phyloP scores from a whole-genome alignment of 2,888 invertebrate species.

The Apamea epomidion region DNA sequence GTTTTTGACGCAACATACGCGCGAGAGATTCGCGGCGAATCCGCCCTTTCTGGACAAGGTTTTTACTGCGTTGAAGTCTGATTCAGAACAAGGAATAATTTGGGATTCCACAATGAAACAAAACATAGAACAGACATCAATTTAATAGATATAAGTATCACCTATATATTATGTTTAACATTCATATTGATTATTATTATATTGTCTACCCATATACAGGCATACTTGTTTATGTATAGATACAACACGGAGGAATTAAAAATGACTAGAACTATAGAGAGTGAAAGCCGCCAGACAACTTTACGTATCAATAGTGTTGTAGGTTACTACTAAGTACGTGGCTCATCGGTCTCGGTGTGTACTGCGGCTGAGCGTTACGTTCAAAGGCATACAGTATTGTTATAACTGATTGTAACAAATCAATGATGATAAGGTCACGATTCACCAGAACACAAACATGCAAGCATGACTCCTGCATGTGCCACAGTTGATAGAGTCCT shows the following conservation, averaged over 20 bases:
- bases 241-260: constrained; percentile 87
- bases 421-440: background rate
- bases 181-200: constrained; percentile 88
- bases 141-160: constrained; percentile 90
- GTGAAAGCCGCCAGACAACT: constrained; percentile 82
- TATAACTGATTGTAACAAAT: background rate
- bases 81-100: background rate
- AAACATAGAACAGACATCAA: constrained; percentile 89
- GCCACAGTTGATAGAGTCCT: background rate
- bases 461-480: background rate
- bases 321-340: constrained; percentile 63
- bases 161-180: constrained; percentile 89
- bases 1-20: background rate
- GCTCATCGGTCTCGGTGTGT: constrained; percentile 39
- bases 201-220: constrained; percentile 89
- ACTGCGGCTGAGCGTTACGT: constrained; percentile 16
- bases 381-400: constrained; percentile 9
- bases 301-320: constrained; percentile 57
- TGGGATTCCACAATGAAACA: constrained; percentile 76
- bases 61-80: background rate
- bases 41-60: background rate
- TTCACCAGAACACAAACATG: constrained; percentile 14
- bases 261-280: constrained; percentile 89
- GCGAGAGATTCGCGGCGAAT: background rate
- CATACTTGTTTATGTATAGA: constrained; percentile 83